Percentiles rank a stretch among this genome's conserved stretches.
phyloP scores from a whole-genome alignment of 2,797 vertebrate species.

The Bovichtus variegatus region DNA sequence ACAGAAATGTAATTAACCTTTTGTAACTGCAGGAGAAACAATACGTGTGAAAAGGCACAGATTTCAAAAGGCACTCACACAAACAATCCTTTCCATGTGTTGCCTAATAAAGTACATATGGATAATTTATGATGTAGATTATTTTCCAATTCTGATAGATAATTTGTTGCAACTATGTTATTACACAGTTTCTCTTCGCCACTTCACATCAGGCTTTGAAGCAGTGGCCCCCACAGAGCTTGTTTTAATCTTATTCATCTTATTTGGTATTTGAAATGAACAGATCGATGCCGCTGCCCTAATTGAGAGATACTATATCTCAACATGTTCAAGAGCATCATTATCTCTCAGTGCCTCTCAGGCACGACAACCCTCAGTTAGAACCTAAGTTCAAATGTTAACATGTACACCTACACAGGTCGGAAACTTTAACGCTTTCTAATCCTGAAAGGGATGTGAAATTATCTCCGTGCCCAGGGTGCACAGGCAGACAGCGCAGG shows the following conservation, averaged over 20 bases:
- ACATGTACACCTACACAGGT: conserved; percentile 68
- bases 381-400: conserved; percentile 63
- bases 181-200: conserved; percentile 11
- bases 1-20: conserved; percentile 54
- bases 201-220: conserved; percentile 51
- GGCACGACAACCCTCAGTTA: conserved; percentile 56
- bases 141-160: conserved; percentile 47
- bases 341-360: conserved; percentile 70
- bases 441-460: conserved; percentile 67
- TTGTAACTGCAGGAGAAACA: conserved; percentile 16
- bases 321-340: conserved; percentile 61
- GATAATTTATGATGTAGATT: conserved; percentile 53
- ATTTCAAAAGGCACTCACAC: conserved; percentile 41
- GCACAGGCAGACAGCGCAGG: conserved; percentile 37
- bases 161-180: conserved; percentile 26
- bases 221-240: conserved; percentile 36
- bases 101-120: conserved; percentile 29
- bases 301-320: conserved; percentile 60
- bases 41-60: background rate
- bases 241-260: conserved; percentile 69
- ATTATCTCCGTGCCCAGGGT: conserved; percentile 71
- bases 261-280: conserved; percentile 72
- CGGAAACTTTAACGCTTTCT: conserved; percentile 52
- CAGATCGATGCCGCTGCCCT: conserved; percentile 66
- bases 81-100: conserved; percentile 39